Evolutionary conservation across 1,140 invertebrate genomes (phyloP).

Genomic region (Bombus picipes): DNA sequence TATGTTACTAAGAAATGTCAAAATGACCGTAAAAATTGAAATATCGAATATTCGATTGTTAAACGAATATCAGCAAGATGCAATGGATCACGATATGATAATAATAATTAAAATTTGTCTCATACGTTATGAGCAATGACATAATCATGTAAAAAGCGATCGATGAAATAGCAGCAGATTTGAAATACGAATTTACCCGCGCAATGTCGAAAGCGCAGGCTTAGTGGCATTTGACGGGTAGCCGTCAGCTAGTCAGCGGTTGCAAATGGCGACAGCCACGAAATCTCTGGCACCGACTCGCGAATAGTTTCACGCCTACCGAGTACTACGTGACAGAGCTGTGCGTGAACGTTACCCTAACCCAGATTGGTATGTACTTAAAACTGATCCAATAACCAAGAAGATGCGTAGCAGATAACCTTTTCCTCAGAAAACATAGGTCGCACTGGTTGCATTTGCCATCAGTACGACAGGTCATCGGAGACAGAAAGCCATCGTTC

Average conservation of each 20-base stretch:
- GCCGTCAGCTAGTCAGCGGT: conserved; percentile 77
- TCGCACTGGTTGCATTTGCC: not conserved
- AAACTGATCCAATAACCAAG: not conserved
- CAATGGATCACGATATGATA: not conserved
- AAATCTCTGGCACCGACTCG: conserved; percentile 76
- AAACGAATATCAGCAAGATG: not conserved
- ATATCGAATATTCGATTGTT: not conserved
- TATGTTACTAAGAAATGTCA: too few relatives aligned
- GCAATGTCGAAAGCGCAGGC: conserved; percentile 51
- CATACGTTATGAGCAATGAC: too few relatives aligned
- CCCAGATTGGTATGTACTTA: conserved; percentile 71
- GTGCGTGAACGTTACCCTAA: conserved; percentile 66
- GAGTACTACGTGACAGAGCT: conserved; percentile 68
- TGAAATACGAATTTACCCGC: conserved; percentile 61
- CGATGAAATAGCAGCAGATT: conserved; percentile 33
- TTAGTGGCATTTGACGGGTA: conserved; percentile 65
- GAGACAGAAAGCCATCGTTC: conserved; percentile 18
- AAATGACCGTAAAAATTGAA: not conserved
- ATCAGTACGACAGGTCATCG: conserved; percentile 34
- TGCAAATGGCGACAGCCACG: conserved; percentile 81
- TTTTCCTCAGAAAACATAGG: conserved; percentile 19
- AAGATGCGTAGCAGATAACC: conserved; percentile 3
- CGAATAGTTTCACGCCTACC: conserved; percentile 74
- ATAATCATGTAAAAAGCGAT: conserved; percentile 14
- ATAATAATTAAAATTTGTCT: not conserved